Base-by-base conservation (phyloP, 2,113 vertebrate species). In the Limnothrissa miodon region DNA sequence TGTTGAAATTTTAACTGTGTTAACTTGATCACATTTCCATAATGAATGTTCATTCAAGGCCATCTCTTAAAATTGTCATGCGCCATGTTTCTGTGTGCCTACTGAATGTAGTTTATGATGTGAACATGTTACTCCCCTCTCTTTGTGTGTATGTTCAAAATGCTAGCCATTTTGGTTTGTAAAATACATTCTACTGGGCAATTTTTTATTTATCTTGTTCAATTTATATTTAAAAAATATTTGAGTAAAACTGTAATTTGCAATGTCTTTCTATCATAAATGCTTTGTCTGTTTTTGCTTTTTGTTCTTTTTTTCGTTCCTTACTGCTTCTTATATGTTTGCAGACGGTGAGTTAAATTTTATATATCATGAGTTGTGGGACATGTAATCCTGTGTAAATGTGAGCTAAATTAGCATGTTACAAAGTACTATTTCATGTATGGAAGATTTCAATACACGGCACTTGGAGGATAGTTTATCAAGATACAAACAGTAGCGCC, bases 301-400 rank as follows among this genome's bases (percentile, higher is more conserved):
- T 95, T 93, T 93, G 90, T 93, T 94, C 92, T 96, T 97, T 97
- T 19, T 92, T 97, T 95, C 91, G 94, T 96, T 96, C 95, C 94
- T 97, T 97, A 97, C 96, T 95, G 98, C 98, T 96, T 97, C 98
- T 99, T 99, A 96, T 95, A 94, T 95, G 92, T 99, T 96, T 99
- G 96, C 97, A 99, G 98, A 99, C 96, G 98, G 98, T 99, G 97
- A 99, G 98, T 99, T 99, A 93, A 95, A 93, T 90, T 92, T 94
- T 96, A 93, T 91, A 87, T 95, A 92, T 94, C 93, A 95, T 94
- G 93, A 95, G 95, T 97, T 97, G 90, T 98, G 90, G 91, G 94
- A 94, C 92, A 94, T 95, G 93, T 92, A 94, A 91, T 95, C 91
- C 93, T 97, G 96, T 96, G 88, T 91, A 94, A 94, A 95, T 91